These are phyloP conservation scores for Netelia inedita DNA, from an alignment of 2,888 invertebrate species.

Conservation along the genomic window DNA sequence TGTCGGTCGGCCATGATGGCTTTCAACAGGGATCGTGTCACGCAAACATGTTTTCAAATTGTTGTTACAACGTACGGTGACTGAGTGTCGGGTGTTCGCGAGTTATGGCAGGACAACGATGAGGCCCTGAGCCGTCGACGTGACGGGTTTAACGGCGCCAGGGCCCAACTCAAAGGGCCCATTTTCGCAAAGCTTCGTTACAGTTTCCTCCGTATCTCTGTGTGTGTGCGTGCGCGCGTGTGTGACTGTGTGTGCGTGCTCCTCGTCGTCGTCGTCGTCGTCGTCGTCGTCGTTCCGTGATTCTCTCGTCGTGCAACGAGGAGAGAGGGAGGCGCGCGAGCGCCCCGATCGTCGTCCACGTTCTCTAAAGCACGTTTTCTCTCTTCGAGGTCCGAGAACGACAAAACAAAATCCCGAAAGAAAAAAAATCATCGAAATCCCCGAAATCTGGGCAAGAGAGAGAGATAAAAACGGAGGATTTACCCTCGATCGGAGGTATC, in stretches of 20 bases:
- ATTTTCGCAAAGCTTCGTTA: slow-evolving; percentile 70
- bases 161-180: slow-evolving; percentile 80
- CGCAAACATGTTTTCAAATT: slow-evolving; percentile 84
- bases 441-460: slow-evolving; percentile 43
- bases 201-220: slow-evolving; percentile 35
- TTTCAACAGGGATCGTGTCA: slow-evolving; percentile 84
- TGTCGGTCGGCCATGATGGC: slow-evolving; percentile 85
- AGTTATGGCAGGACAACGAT: slow-evolving; percentile 83
- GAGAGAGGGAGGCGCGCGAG: slow-evolving; percentile 4
- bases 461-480: slow-evolving; percentile 51
- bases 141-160: slow-evolving; percentile 83
- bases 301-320: slow-evolving; percentile 35
- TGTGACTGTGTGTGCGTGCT: slow-evolving; percentile 34
- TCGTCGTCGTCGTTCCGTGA: slow-evolving; percentile 56
- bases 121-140: slow-evolving; percentile 83
- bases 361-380: slow-evolving; percentile 38
- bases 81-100: slow-evolving; percentile 82
- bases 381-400: slow-evolving; percentile 34
- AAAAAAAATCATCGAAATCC: slow-evolving; percentile 18
- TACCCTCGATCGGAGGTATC: slow-evolving; percentile 55
- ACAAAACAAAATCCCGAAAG: slow-evolving; percentile 22
- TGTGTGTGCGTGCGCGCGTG: slow-evolving; percentile 53
- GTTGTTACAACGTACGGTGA: slow-evolving; percentile 82
- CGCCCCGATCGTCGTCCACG: slow-evolving; percentile 38
- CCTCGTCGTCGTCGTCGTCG: slow-evolving; percentile 32